phyloP scores from a whole-genome alignment of 2,888 invertebrate genomes.

The Lacanobia oleracea region DNA sequence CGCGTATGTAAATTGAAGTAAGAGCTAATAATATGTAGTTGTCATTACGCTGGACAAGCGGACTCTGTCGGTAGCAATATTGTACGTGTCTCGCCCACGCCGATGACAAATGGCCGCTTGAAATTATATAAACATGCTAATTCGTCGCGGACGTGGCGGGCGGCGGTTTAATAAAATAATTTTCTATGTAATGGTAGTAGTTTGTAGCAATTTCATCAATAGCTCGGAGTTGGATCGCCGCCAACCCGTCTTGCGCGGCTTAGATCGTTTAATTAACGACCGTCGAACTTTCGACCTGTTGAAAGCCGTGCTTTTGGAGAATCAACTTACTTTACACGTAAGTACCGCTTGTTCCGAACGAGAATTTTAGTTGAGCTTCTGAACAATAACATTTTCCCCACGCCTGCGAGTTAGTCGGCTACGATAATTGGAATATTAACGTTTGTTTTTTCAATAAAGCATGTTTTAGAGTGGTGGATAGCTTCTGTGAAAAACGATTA shows the following conservation, averaged over 20 bases:
- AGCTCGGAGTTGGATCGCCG: conserved; percentile 81
- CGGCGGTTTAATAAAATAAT: conserved; percentile 77
- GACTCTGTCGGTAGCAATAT: conserved; percentile 67
- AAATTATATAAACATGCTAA: conserved; percentile 80
- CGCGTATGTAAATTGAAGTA: conserved; percentile 76
- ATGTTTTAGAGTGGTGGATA: conserved; percentile 36
- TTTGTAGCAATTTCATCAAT: conserved; percentile 87
- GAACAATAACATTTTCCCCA: conserved; percentile 58
- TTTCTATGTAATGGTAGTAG: conserved; percentile 77
- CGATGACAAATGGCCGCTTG: conserved; percentile 76
- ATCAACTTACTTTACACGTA: conserved; percentile 83
- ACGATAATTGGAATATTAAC: conserved; percentile 61
- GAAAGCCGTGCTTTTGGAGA: conserved; percentile 85
- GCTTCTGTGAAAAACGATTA: conserved; percentile 51
- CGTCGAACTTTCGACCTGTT: conserved; percentile 90
- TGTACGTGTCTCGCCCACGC: conserved; percentile 71
- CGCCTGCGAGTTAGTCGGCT: conserved; percentile 39
- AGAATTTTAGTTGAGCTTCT: conserved; percentile 70
- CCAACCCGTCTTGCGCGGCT: conserved; percentile 85
- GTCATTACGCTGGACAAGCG: conserved; percentile 45
- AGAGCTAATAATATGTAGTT: conserved; percentile 72
- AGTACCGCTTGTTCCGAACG: conserved; percentile 74
- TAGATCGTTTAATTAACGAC: conserved; percentile 90
- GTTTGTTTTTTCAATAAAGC: conserved; percentile 47
- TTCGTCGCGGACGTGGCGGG: conserved; percentile 73